A percentile compares a stretch with the other conserved stretches of the same genome.
These are phyloP conservation scores for Pachyramphus minor DNA, from an alignment of 2,113 vertebrate species.

Conservation along the genomic window DNA sequence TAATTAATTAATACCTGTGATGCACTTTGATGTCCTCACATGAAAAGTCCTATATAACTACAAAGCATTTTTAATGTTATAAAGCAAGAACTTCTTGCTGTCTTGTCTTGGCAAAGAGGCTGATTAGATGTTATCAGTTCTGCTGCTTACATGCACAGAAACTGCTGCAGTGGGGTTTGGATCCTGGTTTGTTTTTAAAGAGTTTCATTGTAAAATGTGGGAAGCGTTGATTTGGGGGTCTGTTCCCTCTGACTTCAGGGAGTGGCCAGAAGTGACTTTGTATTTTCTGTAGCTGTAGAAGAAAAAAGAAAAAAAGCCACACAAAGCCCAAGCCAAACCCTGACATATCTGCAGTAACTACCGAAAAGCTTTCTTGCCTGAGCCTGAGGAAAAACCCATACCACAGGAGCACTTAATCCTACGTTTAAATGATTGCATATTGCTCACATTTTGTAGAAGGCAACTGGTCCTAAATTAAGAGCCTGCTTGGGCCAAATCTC, in stretches of 20 bases:
- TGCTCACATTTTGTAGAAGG: not conserved
- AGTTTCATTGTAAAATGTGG: not conserved
- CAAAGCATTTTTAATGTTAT: conserved; percentile 66
- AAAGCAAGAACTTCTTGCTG: conserved; percentile 62
- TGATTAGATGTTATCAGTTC: conserved; percentile 65
- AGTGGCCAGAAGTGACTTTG: not conserved
- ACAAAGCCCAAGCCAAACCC: not conserved
- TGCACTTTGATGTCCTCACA: conserved; percentile 68
- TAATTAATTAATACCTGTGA: conserved; percentile 67
- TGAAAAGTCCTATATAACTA: conserved; percentile 68
- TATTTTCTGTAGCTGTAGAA: not conserved
- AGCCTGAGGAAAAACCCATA: not conserved
- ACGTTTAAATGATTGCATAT: not conserved
- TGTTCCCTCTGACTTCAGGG: not conserved
- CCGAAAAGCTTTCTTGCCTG: not conserved
- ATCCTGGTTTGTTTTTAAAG: not conserved
- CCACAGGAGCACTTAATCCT: not conserved
- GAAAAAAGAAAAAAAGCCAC: not conserved
- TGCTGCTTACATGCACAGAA: conserved; percentile 46
- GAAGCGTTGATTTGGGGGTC: not conserved
- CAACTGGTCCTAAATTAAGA: not conserved
- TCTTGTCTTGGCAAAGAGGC: conserved; percentile 51
- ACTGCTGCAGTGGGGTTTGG: conserved; percentile 29
- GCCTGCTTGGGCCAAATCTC: not conserved
- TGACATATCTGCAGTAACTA: not conserved